Percentiles rank a stretch among this genome's conserved stretches.
These are phyloP conservation scores for Yponomeuta evonymella DNA, from an alignment of 2,888 invertebrate genomes.

Conservation along the genomic window DNA sequence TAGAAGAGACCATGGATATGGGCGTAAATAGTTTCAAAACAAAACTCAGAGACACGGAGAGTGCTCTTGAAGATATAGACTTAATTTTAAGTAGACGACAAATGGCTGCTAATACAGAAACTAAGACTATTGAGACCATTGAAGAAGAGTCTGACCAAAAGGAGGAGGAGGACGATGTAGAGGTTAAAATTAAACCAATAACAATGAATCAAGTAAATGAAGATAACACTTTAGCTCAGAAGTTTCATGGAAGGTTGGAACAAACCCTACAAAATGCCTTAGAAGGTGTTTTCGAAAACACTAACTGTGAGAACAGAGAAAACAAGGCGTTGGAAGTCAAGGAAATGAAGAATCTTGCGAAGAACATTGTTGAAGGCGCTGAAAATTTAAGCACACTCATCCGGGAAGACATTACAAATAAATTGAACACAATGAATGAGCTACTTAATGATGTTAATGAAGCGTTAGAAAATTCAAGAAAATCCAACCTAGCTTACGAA, in stretches of 20 bases:
- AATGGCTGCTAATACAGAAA: neutral
- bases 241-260: conserved; percentile 49
- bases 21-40: conserved; percentile 34
- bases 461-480: conserved; percentile 59
- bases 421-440: conserved; percentile 67
- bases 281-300: conserved; percentile 46
- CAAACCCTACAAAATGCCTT: conserved; percentile 47
- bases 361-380: conserved; percentile 62
- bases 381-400: conserved; percentile 64
- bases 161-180: neutral
- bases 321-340: conserved; percentile 54
- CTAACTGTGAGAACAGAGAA: conserved; percentile 37
- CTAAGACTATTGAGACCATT: neutral
- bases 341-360: conserved; percentile 60
- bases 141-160: neutral
- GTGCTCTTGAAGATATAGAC: conserved; percentile 45
- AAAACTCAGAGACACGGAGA: conserved; percentile 51
- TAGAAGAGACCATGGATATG: conserved; percentile 21
- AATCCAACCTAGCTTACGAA: conserved; percentile 56
- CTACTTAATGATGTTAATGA: conserved; percentile 63
- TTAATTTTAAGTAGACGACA: conserved; percentile 33
- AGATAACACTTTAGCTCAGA: conserved; percentile 23
- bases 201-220: neutral
- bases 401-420: conserved; percentile 65
- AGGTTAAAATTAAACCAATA: neutral